phyloP scores from a whole-genome alignment of 2,113 vertebrate genomes.

The Athene cunicularia region DNA sequence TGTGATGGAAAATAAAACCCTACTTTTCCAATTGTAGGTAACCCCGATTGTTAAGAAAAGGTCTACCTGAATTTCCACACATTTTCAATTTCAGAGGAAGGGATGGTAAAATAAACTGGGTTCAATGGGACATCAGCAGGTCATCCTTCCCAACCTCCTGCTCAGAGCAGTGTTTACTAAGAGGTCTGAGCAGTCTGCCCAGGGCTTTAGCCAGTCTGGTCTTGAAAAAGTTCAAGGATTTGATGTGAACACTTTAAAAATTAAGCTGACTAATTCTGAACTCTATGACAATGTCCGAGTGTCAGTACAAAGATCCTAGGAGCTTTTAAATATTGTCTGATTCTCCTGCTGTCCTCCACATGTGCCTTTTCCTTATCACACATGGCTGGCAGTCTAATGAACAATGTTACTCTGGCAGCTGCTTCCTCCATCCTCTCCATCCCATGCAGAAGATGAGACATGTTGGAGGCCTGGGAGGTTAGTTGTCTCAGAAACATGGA shows the following conservation, averaged over 20 bases:
- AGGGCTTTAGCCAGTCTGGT: not conserved
- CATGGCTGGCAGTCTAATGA: not conserved
- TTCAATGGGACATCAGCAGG: not conserved
- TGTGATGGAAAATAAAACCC: not conserved
- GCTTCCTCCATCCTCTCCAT: not conserved
- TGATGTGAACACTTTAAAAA: not conserved
- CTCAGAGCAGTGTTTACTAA: not conserved
- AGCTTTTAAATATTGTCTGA: not conserved
- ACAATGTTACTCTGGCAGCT: not conserved
- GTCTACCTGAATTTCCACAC: not conserved
- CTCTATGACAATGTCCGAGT: not conserved
- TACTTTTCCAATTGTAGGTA: not conserved
- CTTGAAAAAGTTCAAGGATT: not conserved
- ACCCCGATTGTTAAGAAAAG: not conserved
- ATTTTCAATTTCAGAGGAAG: not conserved
- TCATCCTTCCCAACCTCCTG: not conserved
- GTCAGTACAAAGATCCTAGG: not conserved
- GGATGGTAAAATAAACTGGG: not conserved
- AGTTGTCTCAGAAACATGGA: not conserved
- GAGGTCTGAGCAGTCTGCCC: not conserved
- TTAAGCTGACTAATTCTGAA: not conserved
- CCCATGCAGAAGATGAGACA: not conserved
- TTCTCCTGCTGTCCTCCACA: not conserved
- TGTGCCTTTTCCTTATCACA: not conserved
- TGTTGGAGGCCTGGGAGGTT: not conserved